Evolutionary conservation across 1,140 invertebrate genomes (phyloP), one percentile per base, ranked within the genome.

Genomic region (Drosophila varians): DNA sequence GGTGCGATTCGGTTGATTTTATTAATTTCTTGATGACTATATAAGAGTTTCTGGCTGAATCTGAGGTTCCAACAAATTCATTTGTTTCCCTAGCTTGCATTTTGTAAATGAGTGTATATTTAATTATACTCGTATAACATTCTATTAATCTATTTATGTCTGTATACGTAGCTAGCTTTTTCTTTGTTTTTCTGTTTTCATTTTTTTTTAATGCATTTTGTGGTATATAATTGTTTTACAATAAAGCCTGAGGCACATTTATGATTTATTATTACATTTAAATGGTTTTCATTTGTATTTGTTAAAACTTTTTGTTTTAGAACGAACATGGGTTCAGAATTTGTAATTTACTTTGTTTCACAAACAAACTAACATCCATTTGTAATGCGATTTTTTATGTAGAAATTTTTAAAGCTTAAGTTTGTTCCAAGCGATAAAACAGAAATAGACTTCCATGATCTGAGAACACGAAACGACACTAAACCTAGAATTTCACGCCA

Each of bases 231-330:
- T 89, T 89, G 78, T 89, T 89, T 84, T 84, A 89, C 84, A 89
- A 89, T 84, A 80, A 74, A 80, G 86, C 84, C 84, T 89, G 84
- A 89, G 84, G 84, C 86, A 89, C 86, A 77, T 74, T 77, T 66
- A 84, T 80, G 54, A 74, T 70, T 77, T 87, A 36, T 38, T 47
- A 14, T 38, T 38, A n/a, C 2, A 3, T 31, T 49, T 28, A 60
- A 42, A 42, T 42, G n/a, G 12, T 18, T 16, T 40, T 14, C 52
- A 19, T 42, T 36, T 31, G 34, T 26, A n/a, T n/a, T n/a, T 28
- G 46, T 16, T 40, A 52, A 31, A 26, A 12, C 38, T 49, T 45
- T 38, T 38, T 48, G 28, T 36, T 31, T 71, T 61, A 47, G 31
- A 80, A 73, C 55, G 26, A 34, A 83, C 65, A 48, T 11, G 14